Evolutionary conservation across 35 echinoderm and acorn worm species (phyloP).

Genomic region (Apostichopus parvimensis): DNA sequence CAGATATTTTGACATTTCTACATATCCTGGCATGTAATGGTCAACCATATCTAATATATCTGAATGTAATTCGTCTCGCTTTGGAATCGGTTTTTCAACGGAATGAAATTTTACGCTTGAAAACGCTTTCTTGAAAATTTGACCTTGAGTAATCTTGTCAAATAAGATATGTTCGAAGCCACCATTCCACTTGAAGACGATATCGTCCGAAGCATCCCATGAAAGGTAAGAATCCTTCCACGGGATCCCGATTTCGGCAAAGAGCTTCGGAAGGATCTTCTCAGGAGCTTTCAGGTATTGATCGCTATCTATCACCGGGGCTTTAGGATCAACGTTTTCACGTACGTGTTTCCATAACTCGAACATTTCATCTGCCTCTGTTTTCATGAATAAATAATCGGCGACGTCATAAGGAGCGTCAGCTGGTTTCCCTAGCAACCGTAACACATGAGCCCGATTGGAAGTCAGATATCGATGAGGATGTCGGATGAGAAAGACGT

Average conservation of each 20-base stretch:
- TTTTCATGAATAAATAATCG: neutral
- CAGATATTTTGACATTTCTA: constrained; percentile 1
- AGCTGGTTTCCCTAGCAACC: neutral
- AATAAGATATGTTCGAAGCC: neutral
- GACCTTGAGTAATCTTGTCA: neutral
- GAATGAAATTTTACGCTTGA: neutral
- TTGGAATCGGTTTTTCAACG: neutral
- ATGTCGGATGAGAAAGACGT: constrained; percentile 22
- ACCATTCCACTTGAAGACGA: neutral
- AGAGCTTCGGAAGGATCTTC: neutral
- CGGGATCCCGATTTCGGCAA: constrained; percentile 13
- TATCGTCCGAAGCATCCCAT: neutral
- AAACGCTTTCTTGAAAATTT: neutral
- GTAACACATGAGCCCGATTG: neutral
- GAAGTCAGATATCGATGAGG: neutral
- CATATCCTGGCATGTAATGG: constrained; percentile 23
- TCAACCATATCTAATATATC: neutral
- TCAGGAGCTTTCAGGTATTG: neutral
- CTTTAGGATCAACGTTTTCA: neutral
- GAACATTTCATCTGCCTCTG: neutral
- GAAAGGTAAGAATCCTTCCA: constrained; percentile 32
- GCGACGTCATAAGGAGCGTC: neutral
- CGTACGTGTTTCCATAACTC: neutral
- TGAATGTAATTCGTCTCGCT: neutral
- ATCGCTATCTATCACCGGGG: neutral